These are phyloP conservation scores for Promerops cafer DNA, from an alignment of 2,113 vertebrate species.

Conservation along the genomic window DNA sequence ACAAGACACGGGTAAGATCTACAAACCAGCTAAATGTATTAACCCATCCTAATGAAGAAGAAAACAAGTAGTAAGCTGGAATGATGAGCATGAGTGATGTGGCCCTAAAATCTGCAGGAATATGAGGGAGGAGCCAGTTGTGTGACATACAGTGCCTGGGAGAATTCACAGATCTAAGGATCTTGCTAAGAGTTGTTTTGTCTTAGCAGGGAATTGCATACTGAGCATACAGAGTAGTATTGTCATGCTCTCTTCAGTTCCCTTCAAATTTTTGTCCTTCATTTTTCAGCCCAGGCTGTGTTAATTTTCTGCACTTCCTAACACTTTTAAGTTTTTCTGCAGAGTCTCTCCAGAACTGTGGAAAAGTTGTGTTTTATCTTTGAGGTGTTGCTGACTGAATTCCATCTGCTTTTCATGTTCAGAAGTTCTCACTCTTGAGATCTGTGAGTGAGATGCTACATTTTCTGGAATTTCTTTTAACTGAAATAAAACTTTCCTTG, in stretches of 20 bases:
- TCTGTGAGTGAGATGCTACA: background rate
- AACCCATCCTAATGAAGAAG: background rate
- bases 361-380: background rate
- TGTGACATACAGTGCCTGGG: background rate
- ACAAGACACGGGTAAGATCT: background rate
- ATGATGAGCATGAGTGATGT: background rate
- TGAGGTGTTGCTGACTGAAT: constrained; percentile 9
- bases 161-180: background rate
- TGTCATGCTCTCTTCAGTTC: background rate
- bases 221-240: background rate
- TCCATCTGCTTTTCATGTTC: background rate
- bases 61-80: background rate
- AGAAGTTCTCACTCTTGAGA: background rate
- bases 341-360: background rate
- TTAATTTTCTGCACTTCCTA: background rate
- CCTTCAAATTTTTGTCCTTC: background rate
- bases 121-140: background rate
- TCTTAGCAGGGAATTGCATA: background rate
- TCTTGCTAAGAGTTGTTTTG: background rate
- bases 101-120: background rate
- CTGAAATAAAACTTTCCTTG: constrained; percentile 17
- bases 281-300: background rate
- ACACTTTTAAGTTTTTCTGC: background rate
- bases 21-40: background rate
- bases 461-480: background rate